Base-by-base conservation (phyloP, 2,113 vertebrate genomes). In the Pollachius pollachius region DNA sequence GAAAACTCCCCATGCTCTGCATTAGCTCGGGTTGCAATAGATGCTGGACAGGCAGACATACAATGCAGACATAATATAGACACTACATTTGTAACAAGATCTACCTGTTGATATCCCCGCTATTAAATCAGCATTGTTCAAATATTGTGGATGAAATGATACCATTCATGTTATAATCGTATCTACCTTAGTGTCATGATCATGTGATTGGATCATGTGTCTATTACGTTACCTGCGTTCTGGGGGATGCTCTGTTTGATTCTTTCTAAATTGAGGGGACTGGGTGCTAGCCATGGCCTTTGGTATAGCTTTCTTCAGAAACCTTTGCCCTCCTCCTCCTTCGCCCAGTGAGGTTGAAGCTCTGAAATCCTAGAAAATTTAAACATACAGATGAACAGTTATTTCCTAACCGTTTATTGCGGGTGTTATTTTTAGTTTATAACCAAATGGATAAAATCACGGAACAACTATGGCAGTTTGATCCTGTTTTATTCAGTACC, bases 221-320 rank as follows among this genome's bases (percentile, higher is more conserved):
- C 30, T 34, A 34, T 34, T 34, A 9, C 12, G 1, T 6, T 67
- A 80, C 82, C 80, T 82, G 58, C 63, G 62, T 57, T 81, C 67
- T 11, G 56, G 62, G 3, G 1, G 34, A 21, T 61, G 71, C 16
- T 69, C 69, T 12, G 25, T 27, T 37, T 69, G 59, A 37, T 18
- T 62, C 64, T 34, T 79, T 11, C 27, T 58, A 37, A 79, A 21
- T 7, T 27, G 54, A 37, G 88, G 75, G 3, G 84, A 80, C 12
- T 69, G 78, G 73, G 67, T 73, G 18, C 75, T 78, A 30, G 11
- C 65, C 5, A 65, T 15, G 34, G 72, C 61, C 62, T 79, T 17
- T 30, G 61, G 74, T 4, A 81, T 63, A 52, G 72, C 65, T 67
- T 90, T 90, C 70, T 94, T 95, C 2, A 95, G 77, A 83, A 95